Evolutionary conservation across 2,113 vertebrate species (phyloP).

Genomic region (Notiomystis cincta): DNA sequence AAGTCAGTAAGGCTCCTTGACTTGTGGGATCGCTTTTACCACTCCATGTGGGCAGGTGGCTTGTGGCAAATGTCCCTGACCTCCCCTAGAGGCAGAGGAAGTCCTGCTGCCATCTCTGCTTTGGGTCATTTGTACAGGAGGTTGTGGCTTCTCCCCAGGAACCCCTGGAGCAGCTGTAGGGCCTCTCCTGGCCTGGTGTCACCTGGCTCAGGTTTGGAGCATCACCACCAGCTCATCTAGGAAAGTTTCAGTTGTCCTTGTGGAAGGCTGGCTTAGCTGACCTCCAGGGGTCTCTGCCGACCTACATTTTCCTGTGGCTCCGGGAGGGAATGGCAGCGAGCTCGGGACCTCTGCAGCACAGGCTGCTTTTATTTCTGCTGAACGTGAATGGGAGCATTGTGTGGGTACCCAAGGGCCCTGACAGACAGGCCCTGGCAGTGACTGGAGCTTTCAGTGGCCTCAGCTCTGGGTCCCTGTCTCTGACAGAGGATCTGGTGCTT

Average conservation of each 20-base stretch:
- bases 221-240: not conserved
- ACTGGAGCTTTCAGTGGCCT: not conserved
- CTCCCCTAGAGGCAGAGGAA: not conserved
- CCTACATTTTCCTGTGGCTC: not conserved
- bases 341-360: not conserved
- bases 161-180: rapidly evolving
- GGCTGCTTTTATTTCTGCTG: not conserved
- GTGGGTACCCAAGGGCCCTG: not conserved
- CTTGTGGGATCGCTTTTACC: not conserved
- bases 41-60: not conserved
- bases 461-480: not conserved
- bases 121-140: not conserved
- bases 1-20: not conserved
- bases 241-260: not conserved
- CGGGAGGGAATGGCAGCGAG: rapidly evolving
- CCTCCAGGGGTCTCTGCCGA: constrained; percentile 30
- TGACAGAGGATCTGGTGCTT: not conserved
- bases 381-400: not conserved
- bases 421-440: not conserved
- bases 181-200: not conserved
- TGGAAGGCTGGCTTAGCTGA: not conserved
- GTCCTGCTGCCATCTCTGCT: not conserved
- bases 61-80: not conserved
- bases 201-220: not conserved
- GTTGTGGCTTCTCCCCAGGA: not conserved